phyloP scores from a whole-genome alignment of 2,113 vertebrate species.

The Notiomystis cincta region DNA sequence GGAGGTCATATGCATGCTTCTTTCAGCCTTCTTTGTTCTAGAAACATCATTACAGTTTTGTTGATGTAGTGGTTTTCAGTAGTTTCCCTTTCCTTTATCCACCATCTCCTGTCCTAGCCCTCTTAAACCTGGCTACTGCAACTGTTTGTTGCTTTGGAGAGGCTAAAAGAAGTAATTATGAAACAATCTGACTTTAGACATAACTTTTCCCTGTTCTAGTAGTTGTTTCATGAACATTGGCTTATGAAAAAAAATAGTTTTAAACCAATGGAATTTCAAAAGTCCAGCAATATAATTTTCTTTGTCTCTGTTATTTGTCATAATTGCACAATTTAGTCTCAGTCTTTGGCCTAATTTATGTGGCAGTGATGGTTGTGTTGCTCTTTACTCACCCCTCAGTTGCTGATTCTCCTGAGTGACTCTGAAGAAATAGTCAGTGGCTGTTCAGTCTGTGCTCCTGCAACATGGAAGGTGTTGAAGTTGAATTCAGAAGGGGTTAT shows the following conservation, averaged over 20 bases:
- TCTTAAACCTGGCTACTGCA: not conserved
- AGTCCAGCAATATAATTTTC: not conserved
- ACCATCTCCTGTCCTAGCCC: not conserved
- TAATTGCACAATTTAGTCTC: not conserved
- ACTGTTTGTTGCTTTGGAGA: not conserved
- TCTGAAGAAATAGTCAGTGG: not conserved
- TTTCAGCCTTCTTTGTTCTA: not conserved
- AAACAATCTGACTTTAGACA: not conserved
- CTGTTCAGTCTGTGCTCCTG: not conserved
- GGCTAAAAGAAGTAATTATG: not conserved
- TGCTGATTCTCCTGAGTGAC: not conserved
- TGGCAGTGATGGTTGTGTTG: not conserved
- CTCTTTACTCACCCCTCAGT: not conserved
- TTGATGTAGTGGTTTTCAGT: not conserved
- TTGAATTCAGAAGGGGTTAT: not conserved
- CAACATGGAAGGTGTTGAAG: not conserved
- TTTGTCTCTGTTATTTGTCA: not conserved
- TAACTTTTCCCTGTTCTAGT: not conserved
- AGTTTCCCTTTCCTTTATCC: not conserved
- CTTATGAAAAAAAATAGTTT: not conserved
- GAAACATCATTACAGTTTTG: not conserved
- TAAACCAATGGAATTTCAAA: not conserved
- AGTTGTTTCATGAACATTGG: not conserved
- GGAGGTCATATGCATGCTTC: not conserved
- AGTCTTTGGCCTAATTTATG: not conserved